Conservation (phyloP, 2,888 invertebrate genomes). For the Coenonympha arcania region DNA sequence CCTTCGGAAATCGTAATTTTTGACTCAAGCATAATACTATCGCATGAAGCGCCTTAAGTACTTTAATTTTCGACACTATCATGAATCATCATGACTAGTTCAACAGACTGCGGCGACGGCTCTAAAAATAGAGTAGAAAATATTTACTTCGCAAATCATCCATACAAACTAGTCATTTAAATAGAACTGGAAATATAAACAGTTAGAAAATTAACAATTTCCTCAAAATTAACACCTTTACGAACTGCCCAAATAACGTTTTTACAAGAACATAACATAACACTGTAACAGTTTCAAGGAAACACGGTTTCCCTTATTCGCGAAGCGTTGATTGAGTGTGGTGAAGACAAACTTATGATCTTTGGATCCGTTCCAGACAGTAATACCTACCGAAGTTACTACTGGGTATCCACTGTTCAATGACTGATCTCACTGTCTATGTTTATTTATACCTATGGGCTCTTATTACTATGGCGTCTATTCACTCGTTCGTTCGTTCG, state of each 20-base stretch:
- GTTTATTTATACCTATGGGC: not conserved
- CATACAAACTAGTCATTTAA: not conserved
- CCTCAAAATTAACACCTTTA: not conserved
- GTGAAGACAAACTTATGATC: conserved; percentile 6
- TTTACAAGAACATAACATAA: not conserved
- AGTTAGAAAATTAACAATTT: not conserved
- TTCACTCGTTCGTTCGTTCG: too few relatives aligned
- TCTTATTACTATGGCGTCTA: not conserved
- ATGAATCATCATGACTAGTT: too few relatives aligned
- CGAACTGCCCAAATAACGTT: conserved; percentile 1
- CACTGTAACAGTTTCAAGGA: conserved; percentile 2
- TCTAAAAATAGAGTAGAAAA: not conserved
- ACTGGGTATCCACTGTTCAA: not conserved
- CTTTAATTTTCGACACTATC: too few relatives aligned
- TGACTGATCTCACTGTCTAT: not conserved
- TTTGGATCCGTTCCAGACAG: conserved; percentile 5
- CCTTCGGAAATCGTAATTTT: too few relatives aligned
- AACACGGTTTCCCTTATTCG: conserved; percentile 4
- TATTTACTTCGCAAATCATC: not conserved
- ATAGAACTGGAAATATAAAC: not conserved
- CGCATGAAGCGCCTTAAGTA: too few relatives aligned
- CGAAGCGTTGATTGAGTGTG: conserved; percentile 7
- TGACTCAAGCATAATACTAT: too few relatives aligned
- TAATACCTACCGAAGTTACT: not conserved
- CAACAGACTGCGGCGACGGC: not conserved